Conservation (phyloP, 2,888 invertebrate genomes). For the Drosophila monieri region DNA sequence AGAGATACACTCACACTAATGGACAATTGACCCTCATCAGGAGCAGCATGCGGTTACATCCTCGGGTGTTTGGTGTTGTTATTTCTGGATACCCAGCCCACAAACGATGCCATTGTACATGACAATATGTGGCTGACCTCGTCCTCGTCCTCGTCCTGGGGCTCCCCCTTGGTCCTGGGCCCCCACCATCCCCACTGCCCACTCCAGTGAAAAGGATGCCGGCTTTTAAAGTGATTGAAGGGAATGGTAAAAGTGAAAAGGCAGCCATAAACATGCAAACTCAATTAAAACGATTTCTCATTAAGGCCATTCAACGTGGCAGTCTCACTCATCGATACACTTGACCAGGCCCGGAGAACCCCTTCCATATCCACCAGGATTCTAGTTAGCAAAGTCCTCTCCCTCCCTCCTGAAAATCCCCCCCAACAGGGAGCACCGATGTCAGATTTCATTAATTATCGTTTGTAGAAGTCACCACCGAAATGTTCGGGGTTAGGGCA, state of each 20-base stretch:
- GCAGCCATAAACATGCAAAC: constrained; percentile 81
- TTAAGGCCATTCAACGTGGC: constrained; percentile 61
- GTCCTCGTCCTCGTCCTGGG: constrained; percentile 18
- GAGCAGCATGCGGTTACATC: constrained; percentile 69
- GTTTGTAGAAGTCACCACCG: constrained; percentile 75
- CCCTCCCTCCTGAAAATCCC: not conserved
- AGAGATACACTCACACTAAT: constrained; percentile 27
- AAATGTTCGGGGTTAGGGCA: constrained; percentile 8
- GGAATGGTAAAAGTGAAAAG: constrained; percentile 54
- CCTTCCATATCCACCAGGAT: not conserved
- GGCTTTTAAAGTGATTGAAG: constrained; percentile 74
- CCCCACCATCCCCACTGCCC: not conserved
- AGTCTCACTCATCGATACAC: constrained; percentile 66
- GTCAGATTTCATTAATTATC: constrained; percentile 81
- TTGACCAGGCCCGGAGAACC: constrained; percentile 2
- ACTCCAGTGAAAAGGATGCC: constrained; percentile 35
- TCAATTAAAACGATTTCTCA: constrained; percentile 81
- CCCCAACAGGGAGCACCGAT: constrained; percentile 23
- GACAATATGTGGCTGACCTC: constrained; percentile 67
- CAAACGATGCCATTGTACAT: constrained; percentile 76
- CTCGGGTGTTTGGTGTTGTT: constrained; percentile 61
- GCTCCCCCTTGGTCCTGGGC: constrained; percentile 1
- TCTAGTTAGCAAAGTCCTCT: not conserved
- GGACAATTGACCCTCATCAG: constrained; percentile 44
- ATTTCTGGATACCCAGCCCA: constrained; percentile 48